Conservation (phyloP, 2,113 vertebrate species). For the Ptyas mucosa region DNA sequence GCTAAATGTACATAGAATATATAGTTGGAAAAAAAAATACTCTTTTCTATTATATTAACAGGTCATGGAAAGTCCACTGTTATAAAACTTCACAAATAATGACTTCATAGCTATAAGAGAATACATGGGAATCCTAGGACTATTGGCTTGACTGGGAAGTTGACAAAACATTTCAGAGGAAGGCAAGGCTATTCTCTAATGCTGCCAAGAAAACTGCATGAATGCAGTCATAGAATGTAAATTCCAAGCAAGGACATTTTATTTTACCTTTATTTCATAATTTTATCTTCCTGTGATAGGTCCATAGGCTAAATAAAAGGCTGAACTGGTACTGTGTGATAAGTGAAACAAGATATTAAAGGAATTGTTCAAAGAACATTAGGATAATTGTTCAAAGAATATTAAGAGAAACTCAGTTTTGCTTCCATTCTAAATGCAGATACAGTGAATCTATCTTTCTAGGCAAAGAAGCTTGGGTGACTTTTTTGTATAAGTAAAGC, state of each 20-base stretch:
- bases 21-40: background rate
- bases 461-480: background rate
- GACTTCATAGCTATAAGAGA: background rate
- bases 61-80: background rate
- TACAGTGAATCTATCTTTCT: background rate
- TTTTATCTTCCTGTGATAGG: background rate
- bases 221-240: background rate
- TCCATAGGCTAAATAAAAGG: background rate
- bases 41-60: constrained; percentile 7
- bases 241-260: background rate
- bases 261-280: background rate
- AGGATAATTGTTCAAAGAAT: background rate
- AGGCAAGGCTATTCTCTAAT: background rate
- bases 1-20: background rate
- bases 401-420: background rate
- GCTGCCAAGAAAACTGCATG: background rate
- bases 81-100: background rate
- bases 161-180: background rate
- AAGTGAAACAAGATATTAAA: background rate
- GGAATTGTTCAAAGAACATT: background rate
- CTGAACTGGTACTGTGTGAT: background rate
- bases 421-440: background rate
- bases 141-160: background rate
- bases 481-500: background rate
- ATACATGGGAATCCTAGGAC: background rate